These are phyloP conservation scores for Sylvilagus floridanus DNA, from an alignment of 2,797 vertebrate genomes.

Conservation along the genomic window DNA sequence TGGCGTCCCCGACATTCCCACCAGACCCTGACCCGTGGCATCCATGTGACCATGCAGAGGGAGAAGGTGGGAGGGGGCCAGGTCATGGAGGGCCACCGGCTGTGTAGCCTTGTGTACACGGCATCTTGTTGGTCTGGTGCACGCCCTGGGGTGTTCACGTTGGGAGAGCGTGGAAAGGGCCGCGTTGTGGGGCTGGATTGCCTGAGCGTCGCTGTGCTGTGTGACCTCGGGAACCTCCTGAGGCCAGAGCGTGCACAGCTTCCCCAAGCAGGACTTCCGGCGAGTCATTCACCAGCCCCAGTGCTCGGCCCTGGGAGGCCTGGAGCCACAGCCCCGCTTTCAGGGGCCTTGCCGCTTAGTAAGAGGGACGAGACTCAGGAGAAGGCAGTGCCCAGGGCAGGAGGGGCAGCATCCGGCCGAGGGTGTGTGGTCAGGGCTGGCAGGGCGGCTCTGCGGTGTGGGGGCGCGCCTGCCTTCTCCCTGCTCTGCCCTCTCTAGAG, in stretches of 20 bases:
- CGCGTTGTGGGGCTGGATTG: not conserved
- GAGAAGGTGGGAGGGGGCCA: not conserved
- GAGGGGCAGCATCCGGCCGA: not conserved
- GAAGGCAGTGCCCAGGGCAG: not conserved
- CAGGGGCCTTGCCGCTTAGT: not conserved
- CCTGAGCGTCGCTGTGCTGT: not conserved
- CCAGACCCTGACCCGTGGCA: not conserved
- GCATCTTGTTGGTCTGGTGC: not conserved
- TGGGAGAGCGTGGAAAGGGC: not conserved
- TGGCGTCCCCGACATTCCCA: not conserved
- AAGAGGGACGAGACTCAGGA: not conserved
- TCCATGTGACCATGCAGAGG: not conserved
- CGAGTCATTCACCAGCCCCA: not conserved
- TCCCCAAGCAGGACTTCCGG: not conserved
- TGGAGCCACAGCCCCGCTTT: not conserved
- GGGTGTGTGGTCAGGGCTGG: not conserved
- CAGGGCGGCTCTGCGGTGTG: rapidly evolving
- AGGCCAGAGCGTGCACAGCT: no score
- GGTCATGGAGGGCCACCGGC: no score
- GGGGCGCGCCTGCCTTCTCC: not conserved
- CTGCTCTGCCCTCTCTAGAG: not conserved
- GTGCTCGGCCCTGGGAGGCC: no score
- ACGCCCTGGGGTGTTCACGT: no score
- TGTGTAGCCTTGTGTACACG: no score
- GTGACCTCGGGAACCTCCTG: not conserved